Evolutionary conservation across 2,888 invertebrate genomes (phyloP), one percentile per base, ranked within the genome.

Genomic region (Dryococelus australis): DNA sequence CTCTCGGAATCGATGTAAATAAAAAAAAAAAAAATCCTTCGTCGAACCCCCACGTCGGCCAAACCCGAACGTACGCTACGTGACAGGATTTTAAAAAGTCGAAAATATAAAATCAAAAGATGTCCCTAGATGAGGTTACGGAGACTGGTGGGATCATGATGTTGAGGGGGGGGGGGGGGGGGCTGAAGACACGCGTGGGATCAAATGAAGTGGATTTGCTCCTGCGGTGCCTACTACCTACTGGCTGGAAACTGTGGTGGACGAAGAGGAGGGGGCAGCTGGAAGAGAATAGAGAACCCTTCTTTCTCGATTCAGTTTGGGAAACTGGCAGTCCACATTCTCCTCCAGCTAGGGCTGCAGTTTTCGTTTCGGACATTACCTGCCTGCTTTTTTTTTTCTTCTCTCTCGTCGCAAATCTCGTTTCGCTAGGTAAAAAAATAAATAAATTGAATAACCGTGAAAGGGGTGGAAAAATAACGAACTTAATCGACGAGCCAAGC

Each of bases 41-140:
- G 20, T 35, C 83, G n/a, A 24, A n/a, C n/a, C n/a, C 24, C 4
- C 65, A 0, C n/a, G 20, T 20, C 65, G 12, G 65, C n/a, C 65
- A 65, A 16, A 65, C 65, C n/a, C 65, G 65, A 65, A 65, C 65
- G n/a, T 35, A 35, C 83, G 28, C 83, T 13, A 83, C 83, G 83
- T 83, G 83, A 83, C 83, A 43, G 3, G 83, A 83, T 83, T 83
- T 83, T 43, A 83, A 83, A 83, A 83, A 83, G 16, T 83, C 28
- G 35, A 65, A 65, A 65, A 65, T 16, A 65, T 65, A 65, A 65
- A 65, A 65, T 65, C 24, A 65, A 65, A 65, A 24, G 65, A 65
- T 65, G 20, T 65, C 65, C n/a, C 65, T 65, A n/a, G 65, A 65
- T 65, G 65, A 65, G 65, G 65, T 65, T 83, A 80, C 80, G 80